phyloP scores from a whole-genome alignment of 1,140 invertebrate species.

The Cherax destructor region DNA sequence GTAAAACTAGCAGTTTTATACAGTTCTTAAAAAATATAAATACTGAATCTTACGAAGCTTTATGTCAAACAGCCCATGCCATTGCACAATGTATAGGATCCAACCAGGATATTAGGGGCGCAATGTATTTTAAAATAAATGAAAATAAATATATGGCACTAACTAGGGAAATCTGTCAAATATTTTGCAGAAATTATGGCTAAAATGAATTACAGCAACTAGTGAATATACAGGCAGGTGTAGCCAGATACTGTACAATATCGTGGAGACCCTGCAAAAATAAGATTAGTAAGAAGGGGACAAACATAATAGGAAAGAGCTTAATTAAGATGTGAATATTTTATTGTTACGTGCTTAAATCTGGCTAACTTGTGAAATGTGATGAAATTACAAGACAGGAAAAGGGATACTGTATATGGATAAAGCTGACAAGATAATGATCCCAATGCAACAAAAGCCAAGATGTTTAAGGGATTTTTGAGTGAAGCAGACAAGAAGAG shows the following conservation, averaged over 20 bases:
- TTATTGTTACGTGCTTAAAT: not conserved
- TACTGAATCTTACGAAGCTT: not conserved
- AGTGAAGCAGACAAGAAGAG: slow-evolving; percentile 22
- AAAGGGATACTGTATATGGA: not conserved
- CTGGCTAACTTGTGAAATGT: not conserved
- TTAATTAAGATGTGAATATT: too few species aligned
- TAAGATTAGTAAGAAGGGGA: not conserved
- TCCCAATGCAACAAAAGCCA: not conserved
- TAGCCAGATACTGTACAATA: not conserved
- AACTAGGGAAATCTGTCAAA: slow-evolving; percentile 11
- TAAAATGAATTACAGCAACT: not conserved
- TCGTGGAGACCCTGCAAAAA: not conserved
- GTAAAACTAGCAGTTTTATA: not conserved
- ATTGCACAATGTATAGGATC: not conserved
- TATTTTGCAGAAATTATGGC: not conserved
- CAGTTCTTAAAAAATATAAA: not conserved
- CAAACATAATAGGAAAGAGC: not conserved
- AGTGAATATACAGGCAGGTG: not conserved
- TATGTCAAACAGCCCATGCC: not conserved
- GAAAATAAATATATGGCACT: not conserved
- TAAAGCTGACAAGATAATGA: not conserved
- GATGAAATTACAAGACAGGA: slow-evolving; percentile 1
- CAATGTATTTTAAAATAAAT: not conserved
- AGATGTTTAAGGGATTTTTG: not conserved
- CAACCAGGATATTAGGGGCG: not conserved